phyloP scores from a whole-genome alignment of 1,140 invertebrate genomes.

The Cydia amplana region DNA sequence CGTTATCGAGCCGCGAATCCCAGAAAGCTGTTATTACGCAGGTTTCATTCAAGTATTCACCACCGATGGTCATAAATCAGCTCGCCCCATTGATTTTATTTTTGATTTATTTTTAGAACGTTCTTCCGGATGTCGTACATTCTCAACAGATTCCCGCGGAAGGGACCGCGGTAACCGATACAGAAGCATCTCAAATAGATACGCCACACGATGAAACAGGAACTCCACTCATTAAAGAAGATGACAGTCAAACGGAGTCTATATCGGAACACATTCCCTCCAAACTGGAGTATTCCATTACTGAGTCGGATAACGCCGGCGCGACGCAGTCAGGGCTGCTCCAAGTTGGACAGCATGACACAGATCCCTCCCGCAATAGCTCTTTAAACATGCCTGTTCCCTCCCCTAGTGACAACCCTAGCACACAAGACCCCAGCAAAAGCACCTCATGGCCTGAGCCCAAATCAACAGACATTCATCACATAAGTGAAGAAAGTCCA shows the following conservation, averaged over 20 bases:
- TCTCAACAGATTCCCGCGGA: conserved; percentile 67
- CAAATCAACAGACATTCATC: conserved; percentile 52
- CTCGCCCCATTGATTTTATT: conserved; percentile 52
- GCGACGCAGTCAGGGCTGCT: conserved; percentile 43
- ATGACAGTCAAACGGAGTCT: conserved; percentile 60
- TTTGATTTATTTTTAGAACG: conserved; percentile 77
- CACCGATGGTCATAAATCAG: conserved; percentile 13
- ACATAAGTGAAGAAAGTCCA: conserved; percentile 69
- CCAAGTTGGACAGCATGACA: conserved; percentile 45
- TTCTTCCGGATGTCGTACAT: conserved; percentile 77
- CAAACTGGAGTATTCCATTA: conserved; percentile 60
- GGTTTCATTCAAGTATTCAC: conserved; percentile 24
- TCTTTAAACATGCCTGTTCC: conserved; percentile 46
- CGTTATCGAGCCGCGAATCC: conserved; percentile 3
- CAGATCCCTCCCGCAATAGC: conserved; percentile 45
- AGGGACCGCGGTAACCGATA: conserved; percentile 47
- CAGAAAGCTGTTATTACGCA: conserved; percentile 11
- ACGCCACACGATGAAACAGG: conserved; percentile 42
- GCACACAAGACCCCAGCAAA: conserved; percentile 49
- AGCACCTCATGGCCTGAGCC: conserved; percentile 63
- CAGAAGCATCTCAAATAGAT: conserved; percentile 46
- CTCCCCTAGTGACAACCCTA: conserved; percentile 54
- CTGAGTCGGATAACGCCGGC: conserved; percentile 50
- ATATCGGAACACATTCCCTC: conserved; percentile 71
- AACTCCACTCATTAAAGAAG: conserved; percentile 48